Conservation (phyloP, 2,797 vertebrate species). For the Trachops cirrhosus region DNA sequence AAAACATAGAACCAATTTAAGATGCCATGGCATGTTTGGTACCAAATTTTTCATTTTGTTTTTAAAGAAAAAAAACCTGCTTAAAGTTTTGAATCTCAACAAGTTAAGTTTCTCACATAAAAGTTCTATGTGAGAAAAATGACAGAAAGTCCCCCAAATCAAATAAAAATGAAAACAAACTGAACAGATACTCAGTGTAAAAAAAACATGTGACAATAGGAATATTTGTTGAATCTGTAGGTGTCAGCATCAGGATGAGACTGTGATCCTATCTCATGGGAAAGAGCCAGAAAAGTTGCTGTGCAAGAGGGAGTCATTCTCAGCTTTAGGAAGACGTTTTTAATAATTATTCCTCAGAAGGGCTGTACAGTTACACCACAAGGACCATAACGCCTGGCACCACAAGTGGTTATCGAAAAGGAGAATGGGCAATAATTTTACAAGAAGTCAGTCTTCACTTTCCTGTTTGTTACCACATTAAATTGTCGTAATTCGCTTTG, state of each 20-base stretch:
- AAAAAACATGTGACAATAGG: background rate
- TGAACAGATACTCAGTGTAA: background rate
- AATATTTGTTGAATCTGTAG: background rate
- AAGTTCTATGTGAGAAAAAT: background rate
- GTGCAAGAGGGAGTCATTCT: rapidly evolving
- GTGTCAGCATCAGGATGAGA: background rate
- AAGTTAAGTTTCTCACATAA: background rate
- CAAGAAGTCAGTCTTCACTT: background rate
- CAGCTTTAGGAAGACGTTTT: background rate
- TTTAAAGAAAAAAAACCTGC: background rate
- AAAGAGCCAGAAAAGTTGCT: background rate
- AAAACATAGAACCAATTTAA: background rate
- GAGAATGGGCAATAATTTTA: background rate
- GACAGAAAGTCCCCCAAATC: background rate
- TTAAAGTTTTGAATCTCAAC: background rate
- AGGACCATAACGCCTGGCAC: background rate
- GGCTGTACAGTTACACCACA: too few species aligned
- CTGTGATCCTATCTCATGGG: background rate
- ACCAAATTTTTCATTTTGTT: background rate
- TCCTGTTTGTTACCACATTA: background rate
- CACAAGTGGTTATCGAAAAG: background rate
- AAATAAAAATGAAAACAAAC: background rate
- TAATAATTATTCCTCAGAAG: background rate
- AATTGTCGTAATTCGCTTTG: background rate
- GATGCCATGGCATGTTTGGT: background rate